Percentiles rank a stretch among this genome's conserved stretches.
These are phyloP conservation scores for Pseudoips prasinana DNA, from an alignment of 2,888 invertebrate genomes.

Conservation along the genomic window DNA sequence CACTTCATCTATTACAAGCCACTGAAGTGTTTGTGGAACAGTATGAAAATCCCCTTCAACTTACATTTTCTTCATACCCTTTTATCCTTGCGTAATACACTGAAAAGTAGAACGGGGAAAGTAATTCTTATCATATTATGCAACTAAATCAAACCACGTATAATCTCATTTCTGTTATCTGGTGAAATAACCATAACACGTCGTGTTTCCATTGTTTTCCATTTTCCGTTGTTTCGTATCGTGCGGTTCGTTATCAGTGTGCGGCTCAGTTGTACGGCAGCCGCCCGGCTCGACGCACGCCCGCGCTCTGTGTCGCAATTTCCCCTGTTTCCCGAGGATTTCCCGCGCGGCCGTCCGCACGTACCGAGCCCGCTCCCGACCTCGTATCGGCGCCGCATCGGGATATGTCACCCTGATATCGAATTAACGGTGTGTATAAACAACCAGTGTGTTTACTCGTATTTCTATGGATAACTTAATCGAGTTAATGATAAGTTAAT, in stretches of 20 bases:
- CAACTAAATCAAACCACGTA: conserved; percentile 26
- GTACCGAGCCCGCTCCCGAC: conserved; percentile 35
- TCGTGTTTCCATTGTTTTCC: conserved; percentile 71
- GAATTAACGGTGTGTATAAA: conserved; percentile 64
- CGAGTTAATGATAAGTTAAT: conserved; percentile 65
- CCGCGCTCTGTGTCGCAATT: conserved; percentile 36
- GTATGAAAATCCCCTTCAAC: conserved; percentile 13
- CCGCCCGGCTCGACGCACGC: conserved; percentile 58
- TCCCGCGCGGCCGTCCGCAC: conserved; percentile 46
- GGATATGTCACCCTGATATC: conserved; percentile 66
- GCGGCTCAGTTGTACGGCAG: conserved; percentile 61
- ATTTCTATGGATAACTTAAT: conserved; percentile 46
- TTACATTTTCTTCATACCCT: conserved; percentile 5
- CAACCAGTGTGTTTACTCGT: conserved; percentile 36
- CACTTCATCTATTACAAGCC: conserved; percentile 14
- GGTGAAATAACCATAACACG: conserved; percentile 46
- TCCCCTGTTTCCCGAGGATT: conserved; percentile 55
- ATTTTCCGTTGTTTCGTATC: conserved; percentile 59
- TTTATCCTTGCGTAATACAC: conserved; percentile 7
- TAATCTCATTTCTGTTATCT: conserved; percentile 49
- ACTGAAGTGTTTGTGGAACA: conserved; percentile 11
- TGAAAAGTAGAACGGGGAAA: conserved; percentile 14
- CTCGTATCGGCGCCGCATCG: conserved; percentile 43
- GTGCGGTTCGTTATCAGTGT: conserved; percentile 65
- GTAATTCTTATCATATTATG: conserved; percentile 22